phyloP scores from a whole-genome alignment of 2,113 vertebrate genomes.

The Monopterus albus region DNA sequence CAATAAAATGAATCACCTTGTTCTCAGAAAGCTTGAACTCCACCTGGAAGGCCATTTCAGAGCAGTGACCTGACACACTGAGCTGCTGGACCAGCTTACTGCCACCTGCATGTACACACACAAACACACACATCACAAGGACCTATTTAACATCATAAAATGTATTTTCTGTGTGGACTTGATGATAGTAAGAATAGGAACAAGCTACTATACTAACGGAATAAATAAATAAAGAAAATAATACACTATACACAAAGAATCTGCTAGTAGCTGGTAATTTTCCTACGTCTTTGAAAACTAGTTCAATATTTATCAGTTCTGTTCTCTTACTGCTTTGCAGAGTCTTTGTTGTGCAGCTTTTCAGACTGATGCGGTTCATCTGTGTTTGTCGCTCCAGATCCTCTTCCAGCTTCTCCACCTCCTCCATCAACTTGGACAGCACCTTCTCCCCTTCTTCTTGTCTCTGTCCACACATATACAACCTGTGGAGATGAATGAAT shows the following conservation, averaged over 20 bases:
- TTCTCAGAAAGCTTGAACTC: constrained; percentile 88
- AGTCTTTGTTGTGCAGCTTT: constrained; percentile 80
- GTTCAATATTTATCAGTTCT: too few species aligned
- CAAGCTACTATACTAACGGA: too few species aligned
- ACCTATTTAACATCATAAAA: neutral
- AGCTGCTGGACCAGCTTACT: constrained; percentile 59
- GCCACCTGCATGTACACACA: constrained; percentile 43
- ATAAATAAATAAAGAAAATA: too few species aligned
- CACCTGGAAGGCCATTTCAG: constrained; percentile 84
- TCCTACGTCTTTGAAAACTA: too few species aligned
- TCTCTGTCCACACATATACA: constrained; percentile 19
- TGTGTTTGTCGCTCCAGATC: constrained; percentile 81
- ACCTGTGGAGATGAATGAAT: constrained; percentile 23
- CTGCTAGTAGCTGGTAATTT: too few species aligned
- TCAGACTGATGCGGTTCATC: constrained; percentile 85
- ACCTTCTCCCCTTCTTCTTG: constrained; percentile 7
- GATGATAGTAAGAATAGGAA: too few species aligned
- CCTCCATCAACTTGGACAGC: constrained; percentile 70
- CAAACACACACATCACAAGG: neutral
- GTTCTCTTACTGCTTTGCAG: constrained; percentile 84
- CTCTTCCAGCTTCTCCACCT: constrained; percentile 80
- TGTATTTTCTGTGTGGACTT: too few species aligned
- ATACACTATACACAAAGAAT: too few species aligned
- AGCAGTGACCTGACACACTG: constrained; percentile 83
- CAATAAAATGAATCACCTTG: constrained; percentile 79